Evolutionary conservation across 2,797 vertebrate genomes (phyloP), one percentile per base, ranked within the genome.

Genomic region (Sebastes vulpes): DNA sequence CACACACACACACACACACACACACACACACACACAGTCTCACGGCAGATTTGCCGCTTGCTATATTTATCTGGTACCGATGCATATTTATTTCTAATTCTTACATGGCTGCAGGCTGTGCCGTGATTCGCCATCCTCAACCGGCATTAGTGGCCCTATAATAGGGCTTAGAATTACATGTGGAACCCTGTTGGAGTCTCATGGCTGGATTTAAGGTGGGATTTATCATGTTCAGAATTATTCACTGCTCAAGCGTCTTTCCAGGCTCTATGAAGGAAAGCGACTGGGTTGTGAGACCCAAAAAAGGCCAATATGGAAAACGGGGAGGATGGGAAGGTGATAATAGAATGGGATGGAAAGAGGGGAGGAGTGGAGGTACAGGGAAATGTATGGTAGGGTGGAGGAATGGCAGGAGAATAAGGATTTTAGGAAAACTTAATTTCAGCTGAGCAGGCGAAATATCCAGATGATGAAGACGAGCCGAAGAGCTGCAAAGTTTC

Each of bases 11-110:
- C 77, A 72, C 70, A 72, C 52, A 74, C 66, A 75, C 75, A 78
- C 65, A 72, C 73, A 69, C 60, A 79, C 80, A 84, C 85, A 85
- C 83, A 90, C 87, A 83, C 60, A 83, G 81, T 93, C 94, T 95
- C 93, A 90, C 81, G 78, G 94, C 91, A 94, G 95, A 96, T 96
- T 96, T 96, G 94, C 94, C 57, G 89, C 94, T 92, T 94, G 91
- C 95, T 95, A 96, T 96, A 96, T 97, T 96, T 97, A 96, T 96
- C 95, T 95, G 89, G 91, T 95, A 94, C 94, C 91, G 92, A 95
- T 95, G 94, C 95, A 96, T 96, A 96, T 96, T 96, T 96, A 96
- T 96, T 96, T 96, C 94, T 96, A 96, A 97, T 96, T 96, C 95
- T 94, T 96, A 95, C 93, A 96, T 95, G 96, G 94, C 96, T 95